A percentile compares a stretch with the other conserved stretches of the same genome.
These are phyloP conservation scores for Ormyrus rosae DNA, from an alignment of 2,888 invertebrate genomes.

Conservation along the genomic window DNA sequence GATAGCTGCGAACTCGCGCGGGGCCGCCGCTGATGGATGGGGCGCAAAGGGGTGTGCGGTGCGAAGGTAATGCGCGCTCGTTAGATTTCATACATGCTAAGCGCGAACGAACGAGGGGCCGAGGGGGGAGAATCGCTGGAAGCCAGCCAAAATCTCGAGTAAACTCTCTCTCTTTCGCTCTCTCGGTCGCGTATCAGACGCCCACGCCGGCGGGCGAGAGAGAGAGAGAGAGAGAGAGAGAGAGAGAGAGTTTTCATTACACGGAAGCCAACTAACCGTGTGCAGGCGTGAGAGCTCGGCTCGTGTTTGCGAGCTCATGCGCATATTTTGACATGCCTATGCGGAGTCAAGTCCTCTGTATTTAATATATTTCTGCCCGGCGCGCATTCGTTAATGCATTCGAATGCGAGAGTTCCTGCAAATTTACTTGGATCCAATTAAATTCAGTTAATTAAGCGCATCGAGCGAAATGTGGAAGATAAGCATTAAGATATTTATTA, in stretches of 20 bases:
- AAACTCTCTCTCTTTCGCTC: not conserved
- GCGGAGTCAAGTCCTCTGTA: too few species aligned
- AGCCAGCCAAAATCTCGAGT: constrained; percentile 26
- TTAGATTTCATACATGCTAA: constrained; percentile 7
- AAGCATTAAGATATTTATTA: too few species aligned
- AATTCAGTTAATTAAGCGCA: too few species aligned
- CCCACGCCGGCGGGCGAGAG: not conserved
- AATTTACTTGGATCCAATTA: too few species aligned
- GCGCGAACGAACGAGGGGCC: not conserved
- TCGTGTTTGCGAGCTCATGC: not conserved
- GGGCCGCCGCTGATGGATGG: not conserved
- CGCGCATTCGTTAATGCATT: too few species aligned
- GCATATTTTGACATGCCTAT: not conserved
- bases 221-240: not conserved
- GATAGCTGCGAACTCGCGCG: not conserved
- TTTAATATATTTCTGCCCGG: too few species aligned
- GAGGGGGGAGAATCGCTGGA: constrained; percentile 21
- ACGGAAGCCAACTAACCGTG: constrained; percentile 6
- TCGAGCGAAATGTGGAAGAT: too few species aligned
- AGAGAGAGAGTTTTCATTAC: not conserved
- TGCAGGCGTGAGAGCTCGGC: not conserved
- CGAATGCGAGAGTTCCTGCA: too few species aligned
- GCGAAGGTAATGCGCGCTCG: constrained; percentile 12
- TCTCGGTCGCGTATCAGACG: too few species aligned
- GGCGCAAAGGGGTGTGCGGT: not conserved